Evolutionary conservation across 2,888 invertebrate species (phyloP).

Genomic region (Chironomus riparius): DNA sequence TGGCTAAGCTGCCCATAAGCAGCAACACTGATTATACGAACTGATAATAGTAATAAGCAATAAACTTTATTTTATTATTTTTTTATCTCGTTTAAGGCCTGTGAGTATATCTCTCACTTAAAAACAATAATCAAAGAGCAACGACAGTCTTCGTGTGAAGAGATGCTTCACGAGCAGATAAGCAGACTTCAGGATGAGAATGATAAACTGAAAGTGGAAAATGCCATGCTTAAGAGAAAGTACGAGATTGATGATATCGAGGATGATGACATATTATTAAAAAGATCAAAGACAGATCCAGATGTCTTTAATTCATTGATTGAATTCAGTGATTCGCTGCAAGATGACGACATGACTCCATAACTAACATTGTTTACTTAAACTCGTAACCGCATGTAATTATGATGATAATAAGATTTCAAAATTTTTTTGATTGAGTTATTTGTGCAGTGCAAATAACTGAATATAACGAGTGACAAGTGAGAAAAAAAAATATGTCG

Average conservation of each 20-base stretch:
- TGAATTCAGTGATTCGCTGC: conserved; percentile 19
- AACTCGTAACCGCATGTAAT: not conserved
- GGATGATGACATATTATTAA: conserved; percentile 13
- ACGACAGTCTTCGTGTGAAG: not conserved
- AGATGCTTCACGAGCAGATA: conserved; percentile 1
- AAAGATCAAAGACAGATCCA: conserved; percentile 11
- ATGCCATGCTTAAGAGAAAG: conserved; percentile 17
- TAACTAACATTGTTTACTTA: not conserved
- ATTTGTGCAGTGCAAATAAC: too few relatives aligned
- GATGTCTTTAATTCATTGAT: conserved; percentile 20
- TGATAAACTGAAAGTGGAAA: conserved; percentile 12
- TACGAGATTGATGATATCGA: conserved; percentile 16
- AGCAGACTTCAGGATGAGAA: conserved; percentile 8
- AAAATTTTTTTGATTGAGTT: too few relatives aligned
- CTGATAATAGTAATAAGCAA: too few relatives aligned
- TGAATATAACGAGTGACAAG: too few relatives aligned
- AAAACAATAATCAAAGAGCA: conserved; percentile 15
- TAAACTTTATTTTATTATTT: not conserved
- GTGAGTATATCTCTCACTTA: conserved; percentile 23
- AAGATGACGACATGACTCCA: not conserved
- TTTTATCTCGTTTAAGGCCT: not conserved
- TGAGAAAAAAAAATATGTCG: too few relatives aligned
- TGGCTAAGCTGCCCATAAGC: too few relatives aligned
- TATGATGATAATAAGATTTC: too few relatives aligned
- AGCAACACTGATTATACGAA: too few relatives aligned